These are phyloP conservation scores for Pollachius pollachius DNA, from an alignment of 2,113 vertebrate species.

Conservation along the genomic window DNA sequence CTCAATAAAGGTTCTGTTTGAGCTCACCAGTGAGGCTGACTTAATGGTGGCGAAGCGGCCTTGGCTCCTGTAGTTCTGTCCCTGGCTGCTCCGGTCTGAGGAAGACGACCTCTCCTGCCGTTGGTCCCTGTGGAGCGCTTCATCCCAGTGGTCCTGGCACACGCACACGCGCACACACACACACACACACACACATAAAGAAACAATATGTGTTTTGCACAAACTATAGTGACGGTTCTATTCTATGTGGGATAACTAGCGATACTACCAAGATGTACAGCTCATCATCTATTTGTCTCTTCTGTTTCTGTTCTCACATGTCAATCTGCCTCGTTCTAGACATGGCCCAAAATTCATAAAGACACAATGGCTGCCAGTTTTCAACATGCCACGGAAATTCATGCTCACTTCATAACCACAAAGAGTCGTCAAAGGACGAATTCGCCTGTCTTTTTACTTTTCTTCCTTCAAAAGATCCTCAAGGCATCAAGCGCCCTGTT, in stretches of 20 bases:
- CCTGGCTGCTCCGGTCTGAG: conserved; percentile 90
- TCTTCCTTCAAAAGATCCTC: conserved; percentile 8
- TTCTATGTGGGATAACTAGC: too few species aligned
- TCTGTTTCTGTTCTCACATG: conserved; percentile 45
- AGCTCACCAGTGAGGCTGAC: conserved; percentile 95
- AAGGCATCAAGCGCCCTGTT: too few species aligned
- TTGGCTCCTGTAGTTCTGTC: conserved; percentile 93
- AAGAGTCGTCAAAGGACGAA: conserved; percentile 20
- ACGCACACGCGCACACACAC: background rate
- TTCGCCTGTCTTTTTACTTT: conserved; percentile 27
- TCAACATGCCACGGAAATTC: conserved; percentile 41
- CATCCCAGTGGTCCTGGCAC: conserved; percentile 93
- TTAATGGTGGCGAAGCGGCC: conserved; percentile 98
- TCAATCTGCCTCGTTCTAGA: conserved; percentile 42
- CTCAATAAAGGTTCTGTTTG: too few species aligned
- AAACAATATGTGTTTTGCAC: background rate
- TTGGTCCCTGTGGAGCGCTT: conserved; percentile 88
- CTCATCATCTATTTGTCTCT: conserved; percentile 23
- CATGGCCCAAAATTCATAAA: conserved; percentile 26
- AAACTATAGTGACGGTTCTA: too few species aligned
- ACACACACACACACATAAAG: background rate
- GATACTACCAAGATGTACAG: too few species aligned
- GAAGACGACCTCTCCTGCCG: conserved; percentile 87
- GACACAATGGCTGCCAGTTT: conserved; percentile 39
- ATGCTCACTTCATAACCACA: conserved; percentile 44